Percentiles rank a stretch among this genome's conserved stretches.
phyloP scores from a whole-genome alignment of 1,140 invertebrate genomes.

The Heliconius nattereri region DNA sequence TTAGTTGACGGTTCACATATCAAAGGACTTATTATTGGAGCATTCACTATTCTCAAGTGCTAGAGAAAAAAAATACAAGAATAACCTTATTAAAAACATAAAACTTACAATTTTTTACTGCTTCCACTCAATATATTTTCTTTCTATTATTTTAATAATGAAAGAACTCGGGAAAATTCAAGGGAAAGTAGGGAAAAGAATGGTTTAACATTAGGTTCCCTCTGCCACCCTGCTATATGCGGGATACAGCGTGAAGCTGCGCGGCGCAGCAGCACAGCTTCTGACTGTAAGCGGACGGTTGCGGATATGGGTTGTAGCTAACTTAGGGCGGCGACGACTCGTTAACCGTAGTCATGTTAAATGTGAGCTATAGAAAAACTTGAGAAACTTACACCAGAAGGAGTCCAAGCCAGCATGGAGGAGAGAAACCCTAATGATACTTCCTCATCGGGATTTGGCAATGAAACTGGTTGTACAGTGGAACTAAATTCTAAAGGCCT shows the following conservation, averaged over 20 bases:
- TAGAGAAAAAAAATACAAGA: constrained; percentile 40
- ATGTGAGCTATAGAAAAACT: not conserved
- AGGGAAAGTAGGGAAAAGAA: too few species aligned
- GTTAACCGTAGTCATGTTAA: not conserved
- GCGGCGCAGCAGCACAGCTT: too few species aligned
- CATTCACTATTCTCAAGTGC: constrained; percentile 70
- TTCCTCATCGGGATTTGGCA: constrained; percentile 55
- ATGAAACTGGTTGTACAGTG: constrained; percentile 41
- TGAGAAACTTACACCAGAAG: constrained; percentile 48
- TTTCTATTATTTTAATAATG: too few species aligned
- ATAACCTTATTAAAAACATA: not conserved
- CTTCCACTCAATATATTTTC: too few species aligned
- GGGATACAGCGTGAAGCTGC: too few species aligned
- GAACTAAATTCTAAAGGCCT: constrained; percentile 46
- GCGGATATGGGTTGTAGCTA: too few species aligned
- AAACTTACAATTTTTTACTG: too few species aligned
- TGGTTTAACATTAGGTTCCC: too few species aligned
- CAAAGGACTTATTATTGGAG: constrained; percentile 57
- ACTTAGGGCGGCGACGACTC: too few species aligned
- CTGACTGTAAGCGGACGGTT: too few species aligned
- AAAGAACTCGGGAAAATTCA: too few species aligned
- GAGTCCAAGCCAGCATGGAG: constrained; percentile 67
- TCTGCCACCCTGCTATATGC: too few species aligned
- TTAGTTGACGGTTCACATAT: constrained; percentile 65
- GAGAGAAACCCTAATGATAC: constrained; percentile 57